These are phyloP conservation scores for Periparus ater DNA, from an alignment of 2,797 vertebrate species.

Conservation along the genomic window DNA sequence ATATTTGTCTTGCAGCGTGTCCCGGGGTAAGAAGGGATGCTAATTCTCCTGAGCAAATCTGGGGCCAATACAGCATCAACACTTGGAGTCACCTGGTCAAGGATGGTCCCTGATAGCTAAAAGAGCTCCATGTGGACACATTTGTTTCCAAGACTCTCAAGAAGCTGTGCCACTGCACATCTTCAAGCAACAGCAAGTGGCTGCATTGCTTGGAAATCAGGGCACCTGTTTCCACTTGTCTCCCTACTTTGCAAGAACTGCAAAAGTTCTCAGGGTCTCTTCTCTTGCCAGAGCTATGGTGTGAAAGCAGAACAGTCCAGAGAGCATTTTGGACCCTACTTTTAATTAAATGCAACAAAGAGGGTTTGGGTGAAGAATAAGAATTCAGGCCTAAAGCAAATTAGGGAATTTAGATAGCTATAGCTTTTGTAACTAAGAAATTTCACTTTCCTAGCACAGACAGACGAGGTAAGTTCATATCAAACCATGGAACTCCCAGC, in stretches of 20 bases:
- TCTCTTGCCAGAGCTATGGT: neutral
- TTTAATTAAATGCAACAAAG: neutral
- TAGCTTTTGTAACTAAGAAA: neutral
- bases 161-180: neutral
- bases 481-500: neutral
- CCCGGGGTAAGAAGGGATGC: neutral
- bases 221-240: neutral
- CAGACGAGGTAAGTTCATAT: neutral
- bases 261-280: neutral
- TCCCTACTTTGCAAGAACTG: neutral
- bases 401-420: neutral
- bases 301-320: neutral
- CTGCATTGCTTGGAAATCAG: neutral
- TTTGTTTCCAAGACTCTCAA: neutral
- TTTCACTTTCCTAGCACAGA: neutral
- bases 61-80: neutral
- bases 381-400: neutral
- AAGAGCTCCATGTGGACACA: fast-evolving
- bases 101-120: neutral
- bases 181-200: neutral
- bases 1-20: neutral
- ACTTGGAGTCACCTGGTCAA: neutral
- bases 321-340: neutral
- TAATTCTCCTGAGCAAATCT: neutral
- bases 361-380: neutral